phyloP scores from a whole-genome alignment of 2,113 vertebrate genomes.

The Callocephalon fimbriatum region DNA sequence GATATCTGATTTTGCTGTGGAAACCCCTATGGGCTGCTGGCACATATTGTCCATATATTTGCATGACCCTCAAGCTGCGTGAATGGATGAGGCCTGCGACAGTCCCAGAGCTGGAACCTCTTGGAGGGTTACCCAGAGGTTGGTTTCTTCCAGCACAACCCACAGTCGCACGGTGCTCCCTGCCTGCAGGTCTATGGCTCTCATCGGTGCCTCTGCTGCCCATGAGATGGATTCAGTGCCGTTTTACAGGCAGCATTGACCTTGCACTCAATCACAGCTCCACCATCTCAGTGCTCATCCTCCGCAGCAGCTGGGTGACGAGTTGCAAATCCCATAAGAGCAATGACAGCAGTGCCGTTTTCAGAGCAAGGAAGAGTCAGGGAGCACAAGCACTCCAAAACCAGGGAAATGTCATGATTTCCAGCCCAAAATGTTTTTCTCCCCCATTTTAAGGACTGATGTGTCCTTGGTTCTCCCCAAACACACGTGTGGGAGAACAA shows the following conservation, averaged over 20 bases:
- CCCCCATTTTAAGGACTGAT: not conserved
- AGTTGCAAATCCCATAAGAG: not conserved
- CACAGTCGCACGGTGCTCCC: not conserved
- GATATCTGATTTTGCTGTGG: not conserved
- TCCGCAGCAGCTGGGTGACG: fast-evolving
- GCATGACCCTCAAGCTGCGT: not conserved
- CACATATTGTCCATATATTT: fast-evolving
- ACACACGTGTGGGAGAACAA: not conserved
- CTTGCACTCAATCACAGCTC: not conserved
- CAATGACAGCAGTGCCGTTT: not conserved
- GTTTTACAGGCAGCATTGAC: not conserved
- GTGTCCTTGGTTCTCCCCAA: slow-evolving; percentile 2
- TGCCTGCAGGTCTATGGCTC: not conserved
- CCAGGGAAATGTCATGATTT: not conserved
- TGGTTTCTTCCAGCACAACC: not conserved
- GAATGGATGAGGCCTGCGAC: fast-evolving
- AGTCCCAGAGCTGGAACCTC: not conserved
- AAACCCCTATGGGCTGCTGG: not conserved
- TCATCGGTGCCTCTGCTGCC: not conserved
- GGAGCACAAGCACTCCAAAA: not conserved
- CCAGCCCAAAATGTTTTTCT: not conserved
- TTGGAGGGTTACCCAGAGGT: not conserved
- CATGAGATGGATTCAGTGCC: not conserved
- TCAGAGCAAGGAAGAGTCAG: not conserved
- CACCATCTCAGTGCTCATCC: not conserved